Conservation (phyloP, 2,888 invertebrate species). For the Rhingia campestris region DNA sequence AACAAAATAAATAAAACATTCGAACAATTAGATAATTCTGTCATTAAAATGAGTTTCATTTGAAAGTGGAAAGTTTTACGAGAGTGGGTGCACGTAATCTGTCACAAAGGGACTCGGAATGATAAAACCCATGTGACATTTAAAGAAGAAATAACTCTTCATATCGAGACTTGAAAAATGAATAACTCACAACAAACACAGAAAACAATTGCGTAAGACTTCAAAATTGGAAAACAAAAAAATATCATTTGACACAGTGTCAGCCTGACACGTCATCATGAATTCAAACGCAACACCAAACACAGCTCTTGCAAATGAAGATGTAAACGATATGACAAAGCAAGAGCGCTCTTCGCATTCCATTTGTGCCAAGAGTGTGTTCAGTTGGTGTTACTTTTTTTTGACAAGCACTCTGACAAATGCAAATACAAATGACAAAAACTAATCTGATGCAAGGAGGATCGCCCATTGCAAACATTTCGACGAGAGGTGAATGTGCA, state of each 20-base stretch:
- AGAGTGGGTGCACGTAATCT: background rate
- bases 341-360: slow-evolving; percentile 2
- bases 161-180: slow-evolving; percentile 9
- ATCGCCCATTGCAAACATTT: slow-evolving; percentile 7
- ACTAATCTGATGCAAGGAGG: slow-evolving; percentile 23
- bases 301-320: slow-evolving; percentile 21
- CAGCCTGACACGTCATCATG: slow-evolving; percentile 7
- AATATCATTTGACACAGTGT: slow-evolving; percentile 28
- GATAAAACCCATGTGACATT: slow-evolving; percentile 18
- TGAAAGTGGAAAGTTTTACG: slow-evolving; percentile 39
- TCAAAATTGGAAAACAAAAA: background rate
- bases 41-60: slow-evolving; percentile 29
- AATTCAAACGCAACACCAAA: slow-evolving; percentile 1
- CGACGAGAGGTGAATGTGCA: background rate
- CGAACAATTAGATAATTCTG: slow-evolving; percentile 39
- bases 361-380: background rate
- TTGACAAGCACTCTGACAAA: slow-evolving; percentile 37
- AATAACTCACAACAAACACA: slow-evolving; percentile 23
- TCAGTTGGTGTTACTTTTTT: slow-evolving; percentile 7
- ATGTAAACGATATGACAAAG: slow-evolving; percentile 11
- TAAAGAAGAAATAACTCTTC: background rate
- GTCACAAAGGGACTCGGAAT: background rate
- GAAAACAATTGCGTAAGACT: slow-evolving; percentile 8
- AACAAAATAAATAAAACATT: slow-evolving; percentile 15
- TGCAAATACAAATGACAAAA: slow-evolving; percentile 14